Percentiles rank a stretch among this genome's conserved stretches.
Evolutionary conservation across 64 coral and sea anemone genomes (phyloP).

Genomic region (Platygyra sinensis): DNA sequence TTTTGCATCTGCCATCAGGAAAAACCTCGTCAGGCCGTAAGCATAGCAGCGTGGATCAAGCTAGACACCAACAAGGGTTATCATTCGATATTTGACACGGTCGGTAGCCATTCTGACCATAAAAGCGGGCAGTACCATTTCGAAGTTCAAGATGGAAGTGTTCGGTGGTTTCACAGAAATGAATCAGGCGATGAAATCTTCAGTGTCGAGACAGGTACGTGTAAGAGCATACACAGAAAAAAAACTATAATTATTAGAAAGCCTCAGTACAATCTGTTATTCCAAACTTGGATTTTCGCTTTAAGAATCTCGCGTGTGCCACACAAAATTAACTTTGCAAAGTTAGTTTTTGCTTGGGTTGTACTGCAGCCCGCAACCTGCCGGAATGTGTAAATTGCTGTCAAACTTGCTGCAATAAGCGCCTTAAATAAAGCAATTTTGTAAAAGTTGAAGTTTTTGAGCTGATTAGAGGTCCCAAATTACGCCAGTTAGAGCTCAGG

Average conservation of each 20-base stretch:
- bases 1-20: conserved; percentile 11
- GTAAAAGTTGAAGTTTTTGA: no score
- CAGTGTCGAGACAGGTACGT: conserved; percentile 79
- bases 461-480: no score
- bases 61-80: conserved; percentile 74
- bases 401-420: no score
- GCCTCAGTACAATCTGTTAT: no score
- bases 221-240: neutral
- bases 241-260: neutral
- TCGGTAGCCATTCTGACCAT: conserved; percentile 71
- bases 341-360: no score
- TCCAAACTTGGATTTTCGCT: no score
- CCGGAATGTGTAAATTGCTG: no score
- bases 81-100: conserved; percentile 84
- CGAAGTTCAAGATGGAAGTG: conserved; percentile 78
- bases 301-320: no score
- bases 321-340: no score
- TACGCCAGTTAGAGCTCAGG: no score
- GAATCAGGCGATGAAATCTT: conserved; percentile 68
- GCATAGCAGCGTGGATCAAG: conserved; percentile 90
- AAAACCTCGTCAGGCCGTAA: conserved; percentile 76
- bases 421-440: no score
- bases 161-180: conserved; percentile 96
- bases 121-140: conserved; percentile 85
- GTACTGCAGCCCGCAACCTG: no score